A percentile compares a stretch with the other conserved stretches of the same genome.
phyloP scores from a whole-genome alignment of 2,113 vertebrate species.

The Misgurnus mizolepis region DNA sequence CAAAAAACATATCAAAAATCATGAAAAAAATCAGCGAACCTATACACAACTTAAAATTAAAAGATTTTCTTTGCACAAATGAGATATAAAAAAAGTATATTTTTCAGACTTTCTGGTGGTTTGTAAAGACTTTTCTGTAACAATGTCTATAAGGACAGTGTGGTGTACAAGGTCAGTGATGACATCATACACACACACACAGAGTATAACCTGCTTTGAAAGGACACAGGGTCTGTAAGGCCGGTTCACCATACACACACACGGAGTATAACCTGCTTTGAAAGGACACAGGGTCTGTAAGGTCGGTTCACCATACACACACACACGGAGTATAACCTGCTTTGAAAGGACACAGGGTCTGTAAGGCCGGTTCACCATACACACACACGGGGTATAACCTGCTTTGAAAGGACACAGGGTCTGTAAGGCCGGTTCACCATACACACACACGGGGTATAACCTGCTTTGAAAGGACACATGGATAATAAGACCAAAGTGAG shows the following conservation, averaged over 20 bases:
- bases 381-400: too few relatives aligned
- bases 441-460: too few relatives aligned
- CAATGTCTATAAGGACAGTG: background rate
- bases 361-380: too few relatives aligned
- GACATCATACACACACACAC: background rate
- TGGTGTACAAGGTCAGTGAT: slow-evolving; percentile 7
- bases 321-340: too few relatives aligned
- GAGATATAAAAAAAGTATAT: background rate
- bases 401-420: too few relatives aligned
- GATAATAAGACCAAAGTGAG: too few relatives aligned
- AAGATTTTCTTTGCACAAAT: background rate
- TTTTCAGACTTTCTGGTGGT: slow-evolving; percentile 1
- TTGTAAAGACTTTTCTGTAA: slow-evolving; percentile 10
- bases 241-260: background rate
- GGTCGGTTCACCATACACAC: too few relatives aligned
- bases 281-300: background rate
- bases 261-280: background rate
- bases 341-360: too few relatives aligned
- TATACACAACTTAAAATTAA: background rate
- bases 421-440: too few relatives aligned
- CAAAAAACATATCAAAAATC: background rate
- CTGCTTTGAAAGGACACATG: too few relatives aligned
- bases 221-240: background rate
- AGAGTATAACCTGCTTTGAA: background rate
- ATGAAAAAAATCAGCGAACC: background rate